These are phyloP conservation scores for Yponomeuta cagnagella DNA, from an alignment of 2,888 invertebrate genomes.

Conservation along the genomic window DNA sequence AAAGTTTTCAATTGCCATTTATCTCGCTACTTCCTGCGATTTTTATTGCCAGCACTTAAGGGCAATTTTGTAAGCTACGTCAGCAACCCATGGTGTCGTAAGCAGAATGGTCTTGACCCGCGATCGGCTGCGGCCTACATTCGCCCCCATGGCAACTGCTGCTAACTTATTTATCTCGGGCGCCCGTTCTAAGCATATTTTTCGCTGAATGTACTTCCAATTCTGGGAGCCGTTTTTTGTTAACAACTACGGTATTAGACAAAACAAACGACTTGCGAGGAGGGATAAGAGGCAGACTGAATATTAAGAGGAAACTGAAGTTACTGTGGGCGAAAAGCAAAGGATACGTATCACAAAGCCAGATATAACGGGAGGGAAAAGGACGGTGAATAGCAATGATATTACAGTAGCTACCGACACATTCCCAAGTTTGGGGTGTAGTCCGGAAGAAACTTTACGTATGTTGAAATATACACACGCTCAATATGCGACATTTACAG, in stretches of 20 bases:
- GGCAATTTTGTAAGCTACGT: conserved; percentile 11
- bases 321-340: not conserved
- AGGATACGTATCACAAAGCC: not conserved
- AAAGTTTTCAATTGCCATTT: not conserved
- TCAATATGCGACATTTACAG: not conserved
- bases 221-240: not conserved
- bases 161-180: not conserved
- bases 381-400: not conserved
- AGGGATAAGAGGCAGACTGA: not conserved
- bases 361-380: not conserved
- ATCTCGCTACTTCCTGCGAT: conserved; percentile 2
- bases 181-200: not conserved
- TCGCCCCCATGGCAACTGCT: conserved; percentile 1
- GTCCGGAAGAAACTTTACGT: not conserved
- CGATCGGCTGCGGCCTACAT: conserved; percentile 34
- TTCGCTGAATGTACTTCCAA: not conserved
- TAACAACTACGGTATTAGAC: not conserved
- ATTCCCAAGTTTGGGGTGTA: not conserved
- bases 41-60: conserved; percentile 3
- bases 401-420: not conserved
- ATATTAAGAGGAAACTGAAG: not conserved
- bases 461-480: not conserved
- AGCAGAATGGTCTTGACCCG: conserved; percentile 46
- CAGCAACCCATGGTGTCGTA: conserved; percentile 13
- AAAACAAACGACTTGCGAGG: not conserved